Conservation (phyloP, 1,140 invertebrate species). For the Caenorhabditis tropicalis region DNA sequence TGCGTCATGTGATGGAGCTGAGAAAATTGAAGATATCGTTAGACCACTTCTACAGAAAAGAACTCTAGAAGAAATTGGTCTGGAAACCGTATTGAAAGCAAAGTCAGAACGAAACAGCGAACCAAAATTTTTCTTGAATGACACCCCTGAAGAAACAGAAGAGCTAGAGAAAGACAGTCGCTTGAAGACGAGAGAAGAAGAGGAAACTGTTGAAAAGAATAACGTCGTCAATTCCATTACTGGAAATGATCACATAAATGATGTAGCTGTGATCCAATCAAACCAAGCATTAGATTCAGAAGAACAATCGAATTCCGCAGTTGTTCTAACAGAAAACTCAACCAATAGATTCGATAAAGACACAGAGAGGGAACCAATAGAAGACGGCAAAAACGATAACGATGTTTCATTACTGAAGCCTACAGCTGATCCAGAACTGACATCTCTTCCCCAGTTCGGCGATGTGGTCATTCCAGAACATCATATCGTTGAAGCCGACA, state of each 20-base stretch:
- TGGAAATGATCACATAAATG: too few relatives aligned
- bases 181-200: background rate
- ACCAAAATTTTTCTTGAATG: background rate
- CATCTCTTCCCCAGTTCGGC: background rate
- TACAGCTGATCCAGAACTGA: background rate
- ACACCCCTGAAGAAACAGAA: background rate
- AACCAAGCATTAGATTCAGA: too few relatives aligned
- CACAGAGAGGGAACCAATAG: background rate
- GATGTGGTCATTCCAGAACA: background rate
- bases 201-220: background rate
- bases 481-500: background rate
- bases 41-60: constrained; percentile 36
- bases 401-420: background rate
- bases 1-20: constrained; percentile 46
- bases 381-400: background rate
- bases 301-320: background rate
- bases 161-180: background rate
- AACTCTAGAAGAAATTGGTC: constrained; percentile 39
- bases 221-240: too few relatives aligned
- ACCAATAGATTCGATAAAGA: background rate
- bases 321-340: background rate
- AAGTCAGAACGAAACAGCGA: background rate
- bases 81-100: constrained; percentile 31
- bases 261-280: too few relatives aligned
- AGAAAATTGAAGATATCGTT: constrained; percentile 47